Base-by-base conservation (phyloP, 1,140 invertebrate species). In the Eciton burchellii region DNA sequence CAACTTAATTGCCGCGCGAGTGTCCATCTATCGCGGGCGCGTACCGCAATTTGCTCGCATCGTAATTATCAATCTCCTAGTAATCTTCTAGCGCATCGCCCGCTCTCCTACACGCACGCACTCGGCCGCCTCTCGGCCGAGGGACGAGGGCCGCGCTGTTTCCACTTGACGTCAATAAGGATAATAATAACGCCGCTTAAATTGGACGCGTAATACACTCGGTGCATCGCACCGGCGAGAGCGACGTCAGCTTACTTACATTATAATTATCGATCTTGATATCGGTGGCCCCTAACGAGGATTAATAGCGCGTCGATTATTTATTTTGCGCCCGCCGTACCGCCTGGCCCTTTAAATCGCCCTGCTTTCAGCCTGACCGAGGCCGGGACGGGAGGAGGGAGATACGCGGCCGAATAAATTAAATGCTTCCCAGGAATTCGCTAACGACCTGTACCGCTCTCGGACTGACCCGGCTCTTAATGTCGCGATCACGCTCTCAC, bases 381-480 rank as follows among this genome's bases (percentile, higher is more conserved):
- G 35, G 52, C 68, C 24, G 24, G 47, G 24, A 60, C 16, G 41
- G 29, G 29, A 49, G 68, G 47, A 47, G 43, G 35, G 47, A 14
- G 19, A 35, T 16, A 21, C 74, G 86, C 72, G 84, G 84, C 65
- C 83, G 90, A 90, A 91, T 91, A 91, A 91, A 91, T 91, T 91
- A 91, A 91, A 91, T 90, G 83, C 87, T 89, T 91, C 91, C 89
- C 89, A 86, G 82, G 89, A 91, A 91, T 90, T 79, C 86, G 88
- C 88, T 91, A 91, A 91, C 87, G 87, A 91, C 77, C 87, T 83
- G 87, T 84, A 87, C 52, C 82, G 81, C 59, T 66, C 35, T 66
- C 35, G 56, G 41, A 62, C 81, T 82, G n/a, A 81, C 65, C 62
- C 63, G 59, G 89, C 85, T 83, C 77, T 89, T 86, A 85, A 89